phyloP scores from a whole-genome alignment of 2,797 vertebrate genomes.

The Xiphophorus birchmanni region DNA sequence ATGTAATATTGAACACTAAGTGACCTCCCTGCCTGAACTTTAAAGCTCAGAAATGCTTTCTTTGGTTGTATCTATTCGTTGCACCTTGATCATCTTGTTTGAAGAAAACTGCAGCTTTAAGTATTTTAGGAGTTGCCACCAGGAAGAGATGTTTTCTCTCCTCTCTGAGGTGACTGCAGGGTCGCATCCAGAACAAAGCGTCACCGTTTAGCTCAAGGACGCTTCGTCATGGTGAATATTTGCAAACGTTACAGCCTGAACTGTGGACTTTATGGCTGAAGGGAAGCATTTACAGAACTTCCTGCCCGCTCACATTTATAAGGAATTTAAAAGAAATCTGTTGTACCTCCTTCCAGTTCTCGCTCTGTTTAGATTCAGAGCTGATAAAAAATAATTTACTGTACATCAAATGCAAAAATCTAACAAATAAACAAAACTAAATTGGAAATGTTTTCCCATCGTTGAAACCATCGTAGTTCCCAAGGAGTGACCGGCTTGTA shows the following conservation, averaged over 20 bases:
- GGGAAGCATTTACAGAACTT: neutral
- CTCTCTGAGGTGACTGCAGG: slow-evolving; percentile 2
- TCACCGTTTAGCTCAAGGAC: slow-evolving; percentile 14
- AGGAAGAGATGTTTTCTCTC: slow-evolving; percentile 1
- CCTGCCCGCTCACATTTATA: neutral
- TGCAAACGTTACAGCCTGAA: neutral
- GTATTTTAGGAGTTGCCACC: slow-evolving; percentile 1
- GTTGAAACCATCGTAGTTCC: neutral
- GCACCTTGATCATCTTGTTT: neutral
- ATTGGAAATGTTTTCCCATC: neutral
- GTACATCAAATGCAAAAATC: neutral
- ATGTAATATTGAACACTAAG: neutral
- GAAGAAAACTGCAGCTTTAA: slow-evolving; percentile 1
- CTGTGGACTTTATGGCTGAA: neutral
- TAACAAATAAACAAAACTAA: neutral
- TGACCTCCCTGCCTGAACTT: neutral
- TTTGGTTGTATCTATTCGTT: neutral
- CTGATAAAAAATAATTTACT: neutral
- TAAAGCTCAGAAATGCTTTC: neutral
- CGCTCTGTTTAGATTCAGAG: neutral
- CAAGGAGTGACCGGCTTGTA: neutral
- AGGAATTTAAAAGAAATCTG: neutral
- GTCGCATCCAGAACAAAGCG: slow-evolving; percentile 8
- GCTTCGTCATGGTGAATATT: neutral
- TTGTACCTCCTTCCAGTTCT: neutral